Percentiles rank a stretch among this genome's conserved stretches.
These are phyloP conservation scores for Aphis craccivora DNA, from an alignment of 1,140 invertebrate genomes.

Conservation along the genomic window DNA sequence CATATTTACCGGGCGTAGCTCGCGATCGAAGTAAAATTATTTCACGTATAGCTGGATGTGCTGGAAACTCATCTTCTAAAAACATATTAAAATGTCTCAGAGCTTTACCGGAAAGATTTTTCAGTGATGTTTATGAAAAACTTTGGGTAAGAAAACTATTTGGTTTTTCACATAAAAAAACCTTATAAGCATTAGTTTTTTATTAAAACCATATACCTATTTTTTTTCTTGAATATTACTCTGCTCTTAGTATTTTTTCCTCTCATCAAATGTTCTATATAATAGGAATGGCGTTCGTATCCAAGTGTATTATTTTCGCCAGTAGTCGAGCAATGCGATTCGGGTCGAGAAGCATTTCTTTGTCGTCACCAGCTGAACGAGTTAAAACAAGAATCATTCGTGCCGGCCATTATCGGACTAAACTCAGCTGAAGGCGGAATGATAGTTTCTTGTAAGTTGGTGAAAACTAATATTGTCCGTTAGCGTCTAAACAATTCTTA, in stretches of 20 bases:
- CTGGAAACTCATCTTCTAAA: slow-evolving; percentile 65
- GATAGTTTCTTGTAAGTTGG: slow-evolving; percentile 68
- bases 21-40: slow-evolving; percentile 60
- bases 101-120: slow-evolving; percentile 63
- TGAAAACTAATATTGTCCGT: background rate
- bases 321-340: slow-evolving; percentile 16
- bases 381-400: slow-evolving; percentile 62
- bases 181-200: background rate
- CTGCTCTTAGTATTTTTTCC: background rate
- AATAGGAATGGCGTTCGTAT: background rate
- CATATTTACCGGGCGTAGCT: background rate
- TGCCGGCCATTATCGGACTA: slow-evolving; percentile 75
- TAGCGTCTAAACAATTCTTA: too few species aligned
- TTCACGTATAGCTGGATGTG: slow-evolving; percentile 69
- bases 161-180: background rate
- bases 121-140: background rate
- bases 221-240: background rate
- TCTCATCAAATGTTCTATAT: background rate
- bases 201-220: too few species aligned
- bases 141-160: background rate
- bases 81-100: slow-evolving; percentile 69
- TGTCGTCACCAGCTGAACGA: slow-evolving; percentile 5
- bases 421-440: slow-evolving; percentile 74
- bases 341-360: background rate
- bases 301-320: background rate